Conservation (phyloP, 2,888 invertebrate species). For the Mycalesis mineus region DNA sequence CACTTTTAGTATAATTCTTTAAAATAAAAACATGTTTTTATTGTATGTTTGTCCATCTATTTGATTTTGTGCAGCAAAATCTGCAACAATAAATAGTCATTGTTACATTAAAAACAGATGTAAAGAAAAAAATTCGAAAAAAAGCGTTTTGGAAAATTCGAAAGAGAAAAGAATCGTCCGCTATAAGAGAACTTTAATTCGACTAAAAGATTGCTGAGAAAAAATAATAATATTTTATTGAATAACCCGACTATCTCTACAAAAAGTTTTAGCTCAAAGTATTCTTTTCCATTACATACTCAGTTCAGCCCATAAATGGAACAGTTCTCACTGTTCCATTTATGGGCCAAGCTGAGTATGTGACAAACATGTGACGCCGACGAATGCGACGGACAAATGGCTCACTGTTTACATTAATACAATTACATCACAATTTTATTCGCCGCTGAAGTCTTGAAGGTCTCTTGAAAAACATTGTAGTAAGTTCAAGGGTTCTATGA, state of each 20-base stretch:
- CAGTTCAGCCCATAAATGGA: too few relatives aligned
- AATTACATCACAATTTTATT: constrained; percentile 18
- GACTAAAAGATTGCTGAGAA: too few relatives aligned
- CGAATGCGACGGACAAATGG: constrained; percentile 24
- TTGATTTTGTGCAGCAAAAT: too few relatives aligned
- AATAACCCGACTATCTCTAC: background rate
- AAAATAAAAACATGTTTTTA: too few relatives aligned
- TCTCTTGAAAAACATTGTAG: background rate
- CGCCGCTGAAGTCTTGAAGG: background rate
- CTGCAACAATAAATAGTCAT: too few relatives aligned
- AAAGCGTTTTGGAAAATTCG: too few relatives aligned
- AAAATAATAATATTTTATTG: constrained; percentile 1
- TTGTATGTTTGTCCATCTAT: too few relatives aligned
- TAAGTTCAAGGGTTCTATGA: background rate
- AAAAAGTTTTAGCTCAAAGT: background rate
- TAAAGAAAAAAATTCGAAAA: too few relatives aligned
- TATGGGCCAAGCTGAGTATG: constrained; percentile 5
- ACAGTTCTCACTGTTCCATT: constrained; percentile 3
- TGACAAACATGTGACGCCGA: constrained; percentile 30
- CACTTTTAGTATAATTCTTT: too few relatives aligned
- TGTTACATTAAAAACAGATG: too few relatives aligned
- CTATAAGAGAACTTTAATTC: too few relatives aligned
- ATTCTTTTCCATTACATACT: background rate
- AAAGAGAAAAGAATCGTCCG: too few relatives aligned
- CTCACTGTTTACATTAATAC: constrained; percentile 16